Base-by-base conservation (phyloP, 2,113 vertebrate genomes). In the Epinephelus cyanopodus region DNA sequence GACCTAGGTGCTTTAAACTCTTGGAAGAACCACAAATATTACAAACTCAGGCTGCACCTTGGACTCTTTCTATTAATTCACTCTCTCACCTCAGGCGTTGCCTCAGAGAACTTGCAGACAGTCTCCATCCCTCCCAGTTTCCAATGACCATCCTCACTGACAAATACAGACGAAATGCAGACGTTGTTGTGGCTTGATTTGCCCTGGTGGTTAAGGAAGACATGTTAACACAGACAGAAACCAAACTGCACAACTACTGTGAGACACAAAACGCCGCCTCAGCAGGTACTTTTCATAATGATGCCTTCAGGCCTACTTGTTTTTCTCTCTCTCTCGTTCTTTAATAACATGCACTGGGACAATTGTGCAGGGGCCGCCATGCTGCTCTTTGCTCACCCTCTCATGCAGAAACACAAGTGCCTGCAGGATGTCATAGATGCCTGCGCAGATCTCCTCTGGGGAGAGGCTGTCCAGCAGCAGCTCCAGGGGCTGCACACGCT, bases 61-160 rank as follows among this genome's bases (percentile, higher is more conserved):
- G 13, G 15, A 1, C 29, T 47, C 13, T 19, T 77, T 76, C 18
- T 23, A 33, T 86, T 15, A 25, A 13, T 64, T 57, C 5, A 15
- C 2, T 27, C 8, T 79, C 54, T 92, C 80, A 98, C 97, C 96
- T 98, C 96, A 27, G 97, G 95, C 0, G 97, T 97, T 65, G 97
- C 98, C 94, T 99, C 97, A 39, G 79, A 93, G 86, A 97, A 96
- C 73, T 94, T 96, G 92, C 98, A 99, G 48, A 99, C 97, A 0
- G 97, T 98, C 85, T 99, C 98, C 98, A 99, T 99, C 70, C 97
- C 98, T 66, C 98, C 98, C 56, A 99, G 95, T 83, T 98, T 99
- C 98, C 98, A 99, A 77, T 99, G 97, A 37, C 98, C 98, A 61
- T 99, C 98, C 86, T 99, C 97, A 77, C 97, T 98, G 86, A 99